A percentile compares a stretch with the other conserved stretches of the same genome.
phyloP scores from a whole-genome alignment of 2,797 vertebrate species.

The Etheostoma perlongum region DNA sequence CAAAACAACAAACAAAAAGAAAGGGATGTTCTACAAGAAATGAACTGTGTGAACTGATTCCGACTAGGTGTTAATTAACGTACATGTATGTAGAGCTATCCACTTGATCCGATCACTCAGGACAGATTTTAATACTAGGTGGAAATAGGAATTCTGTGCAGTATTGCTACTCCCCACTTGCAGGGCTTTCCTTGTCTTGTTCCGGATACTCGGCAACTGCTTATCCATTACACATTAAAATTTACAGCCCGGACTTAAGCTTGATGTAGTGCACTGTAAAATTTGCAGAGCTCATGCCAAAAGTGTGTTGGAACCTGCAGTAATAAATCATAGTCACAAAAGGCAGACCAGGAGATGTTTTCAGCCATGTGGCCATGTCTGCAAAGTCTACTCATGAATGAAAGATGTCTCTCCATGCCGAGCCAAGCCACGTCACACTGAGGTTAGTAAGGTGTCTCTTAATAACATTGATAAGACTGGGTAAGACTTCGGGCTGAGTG shows the following conservation, averaged over 20 bases:
- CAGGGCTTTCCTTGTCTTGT: slow-evolving; percentile 2
- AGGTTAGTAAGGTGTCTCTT: slow-evolving; percentile 44
- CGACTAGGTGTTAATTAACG: no score
- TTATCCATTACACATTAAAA: slow-evolving; percentile 19
- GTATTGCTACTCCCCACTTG: no score
- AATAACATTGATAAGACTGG: slow-evolving; percentile 33
- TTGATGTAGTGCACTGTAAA: slow-evolving; percentile 13
- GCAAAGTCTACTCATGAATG: slow-evolving; percentile 43
- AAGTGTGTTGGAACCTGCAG: slow-evolving; percentile 7
- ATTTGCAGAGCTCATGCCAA: slow-evolving; percentile 19
- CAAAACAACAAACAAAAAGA: no score
- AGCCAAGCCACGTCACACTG: slow-evolving; percentile 18
- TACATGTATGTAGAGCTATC: no score
- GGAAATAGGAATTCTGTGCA: background rate
- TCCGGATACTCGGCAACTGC: background rate
- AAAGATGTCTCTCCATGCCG: slow-evolving; percentile 30
- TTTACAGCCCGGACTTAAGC: slow-evolving; percentile 16
- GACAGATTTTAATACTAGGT: no score
- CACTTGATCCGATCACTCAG: no score
- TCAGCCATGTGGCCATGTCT: background rate
- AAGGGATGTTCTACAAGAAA: no score
- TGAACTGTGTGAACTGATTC: no score
- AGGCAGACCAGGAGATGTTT: slow-evolving; percentile 17
- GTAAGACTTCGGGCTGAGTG: slow-evolving; percentile 4
- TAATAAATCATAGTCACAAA: slow-evolving; percentile 22